Evolutionary conservation across 2,113 vertebrate species (phyloP).

Genomic region (Hemichromis elongatus): DNA sequence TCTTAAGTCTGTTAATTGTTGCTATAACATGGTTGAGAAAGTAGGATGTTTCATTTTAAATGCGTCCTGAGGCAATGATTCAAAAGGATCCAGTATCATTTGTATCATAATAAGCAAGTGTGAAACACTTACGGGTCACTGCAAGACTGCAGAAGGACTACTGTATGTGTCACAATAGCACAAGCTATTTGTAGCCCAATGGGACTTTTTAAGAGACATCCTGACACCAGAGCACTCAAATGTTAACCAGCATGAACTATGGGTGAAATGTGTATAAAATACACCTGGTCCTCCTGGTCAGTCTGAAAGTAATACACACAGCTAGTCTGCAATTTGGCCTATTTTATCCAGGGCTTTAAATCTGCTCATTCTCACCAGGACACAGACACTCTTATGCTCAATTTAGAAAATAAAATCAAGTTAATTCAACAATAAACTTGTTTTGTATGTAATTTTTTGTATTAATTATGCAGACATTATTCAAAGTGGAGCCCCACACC

Average conservation of each 20-base stretch:
- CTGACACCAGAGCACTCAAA: neutral
- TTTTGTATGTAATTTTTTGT: neutral
- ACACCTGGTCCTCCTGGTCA: neutral
- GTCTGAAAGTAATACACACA: neutral
- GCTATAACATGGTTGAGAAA: conserved; percentile 19
- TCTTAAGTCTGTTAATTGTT: neutral
- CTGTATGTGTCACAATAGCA: neutral
- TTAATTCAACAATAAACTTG: neutral
- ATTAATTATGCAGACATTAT: neutral
- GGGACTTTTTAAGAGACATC: neutral
- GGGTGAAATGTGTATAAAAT: neutral
- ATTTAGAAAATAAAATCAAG: neutral
- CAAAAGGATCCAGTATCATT: neutral
- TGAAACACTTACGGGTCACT: neutral
- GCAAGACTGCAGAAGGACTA: neutral
- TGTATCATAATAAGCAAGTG: neutral
- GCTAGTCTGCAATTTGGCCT: neutral
- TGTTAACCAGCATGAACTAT: neutral
- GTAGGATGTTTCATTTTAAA: conserved; percentile 5
- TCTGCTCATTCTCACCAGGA: neutral
- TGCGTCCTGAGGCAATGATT: neutral
- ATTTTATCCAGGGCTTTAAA: neutral
- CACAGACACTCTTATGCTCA: neutral
- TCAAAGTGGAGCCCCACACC: neutral
- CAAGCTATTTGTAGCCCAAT: neutral